Conservation (phyloP, 2,797 vertebrate species). For the Lates japonicus region DNA sequence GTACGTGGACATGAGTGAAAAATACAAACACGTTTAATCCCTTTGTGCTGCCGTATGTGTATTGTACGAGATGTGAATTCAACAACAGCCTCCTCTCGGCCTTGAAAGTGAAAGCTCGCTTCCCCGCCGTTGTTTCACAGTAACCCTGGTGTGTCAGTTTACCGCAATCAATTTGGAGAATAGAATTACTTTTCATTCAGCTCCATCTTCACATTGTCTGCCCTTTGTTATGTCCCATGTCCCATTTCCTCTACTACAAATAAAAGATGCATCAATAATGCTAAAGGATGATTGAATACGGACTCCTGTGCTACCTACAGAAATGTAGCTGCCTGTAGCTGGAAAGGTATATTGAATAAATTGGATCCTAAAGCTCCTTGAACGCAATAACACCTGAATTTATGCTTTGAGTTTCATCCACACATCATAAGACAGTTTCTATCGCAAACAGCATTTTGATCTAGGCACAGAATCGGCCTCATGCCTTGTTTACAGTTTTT, state of each 20-base stretch:
- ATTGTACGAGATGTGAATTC: slow-evolving; percentile 57
- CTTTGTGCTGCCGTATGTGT: slow-evolving; percentile 28
- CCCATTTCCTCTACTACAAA: slow-evolving; percentile 36
- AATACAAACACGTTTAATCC: slow-evolving; percentile 57
- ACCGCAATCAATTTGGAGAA: slow-evolving; percentile 37
- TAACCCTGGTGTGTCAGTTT: slow-evolving; percentile 25
- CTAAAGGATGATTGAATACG: slow-evolving; percentile 43
- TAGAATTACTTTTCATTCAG: slow-evolving; percentile 49
- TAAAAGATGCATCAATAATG: slow-evolving; percentile 46
- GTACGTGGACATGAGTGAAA: slow-evolving; percentile 42
- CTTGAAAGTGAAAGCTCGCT: slow-evolving; percentile 34
- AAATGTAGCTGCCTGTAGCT: background rate
- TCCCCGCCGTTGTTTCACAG: slow-evolving; percentile 21
- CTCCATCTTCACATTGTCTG: slow-evolving; percentile 34
- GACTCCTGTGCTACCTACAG: slow-evolving; percentile 20
- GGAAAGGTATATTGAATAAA: slow-evolving; percentile 28
- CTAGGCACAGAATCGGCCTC: slow-evolving; percentile 24
- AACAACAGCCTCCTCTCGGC: slow-evolving; percentile 33
- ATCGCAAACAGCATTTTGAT: slow-evolving; percentile 6
- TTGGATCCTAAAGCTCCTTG: slow-evolving; percentile 16
- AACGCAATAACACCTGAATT: slow-evolving; percentile 18
- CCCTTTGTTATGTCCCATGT: slow-evolving; percentile 40
- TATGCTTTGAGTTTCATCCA: slow-evolving; percentile 28
- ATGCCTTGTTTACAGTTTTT: slow-evolving; percentile 47
- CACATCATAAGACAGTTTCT: slow-evolving; percentile 34